Percentiles rank a stretch among this genome's conserved stretches.
Evolutionary conservation across 2,888 invertebrate genomes (phyloP).

Genomic region (Myathropa florea): DNA sequence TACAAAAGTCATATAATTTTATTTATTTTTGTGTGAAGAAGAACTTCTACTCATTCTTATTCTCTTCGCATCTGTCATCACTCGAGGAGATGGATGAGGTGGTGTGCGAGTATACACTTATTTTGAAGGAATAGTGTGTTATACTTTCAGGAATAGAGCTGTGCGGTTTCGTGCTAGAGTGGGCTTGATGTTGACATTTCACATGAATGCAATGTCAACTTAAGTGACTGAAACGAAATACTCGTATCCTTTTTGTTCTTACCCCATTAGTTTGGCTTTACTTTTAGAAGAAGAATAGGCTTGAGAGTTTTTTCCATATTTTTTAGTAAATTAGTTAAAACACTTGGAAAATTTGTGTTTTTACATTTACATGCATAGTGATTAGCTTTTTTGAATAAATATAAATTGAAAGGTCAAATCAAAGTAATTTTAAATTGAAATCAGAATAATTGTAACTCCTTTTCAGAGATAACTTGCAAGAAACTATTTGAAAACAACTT

Average conservation of each 20-base stretch:
- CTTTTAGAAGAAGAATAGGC: constrained; percentile 1
- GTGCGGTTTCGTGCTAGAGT: constrained; percentile 30
- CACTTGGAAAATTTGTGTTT: neutral
- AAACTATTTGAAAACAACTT: too few relatives aligned
- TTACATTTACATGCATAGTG: neutral
- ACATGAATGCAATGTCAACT: constrained; percentile 67
- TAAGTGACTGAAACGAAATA: constrained; percentile 49
- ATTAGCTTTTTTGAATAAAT: neutral
- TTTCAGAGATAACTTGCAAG: too few relatives aligned
- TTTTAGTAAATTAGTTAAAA: constrained; percentile 1
- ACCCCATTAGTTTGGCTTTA: constrained; percentile 17
- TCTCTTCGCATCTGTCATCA: constrained; percentile 53
- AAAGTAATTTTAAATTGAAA: too few relatives aligned
- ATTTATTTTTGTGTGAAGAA: constrained; percentile 50
- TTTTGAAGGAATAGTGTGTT: constrained; percentile 14
- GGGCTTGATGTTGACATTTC: constrained; percentile 64
- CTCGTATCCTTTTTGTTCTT: constrained; percentile 8
- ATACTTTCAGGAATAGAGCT: neutral
- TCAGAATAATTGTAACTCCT: too few relatives aligned
- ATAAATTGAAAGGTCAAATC: too few relatives aligned
- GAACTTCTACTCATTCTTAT: constrained; percentile 26
- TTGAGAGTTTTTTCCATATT: neutral
- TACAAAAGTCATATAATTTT: constrained; percentile 60
- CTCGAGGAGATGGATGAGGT: constrained; percentile 58
- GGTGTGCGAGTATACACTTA: constrained; percentile 31